phyloP scores from a whole-genome alignment of 1,140 invertebrate species.

The Trachelipus rathkii region DNA sequence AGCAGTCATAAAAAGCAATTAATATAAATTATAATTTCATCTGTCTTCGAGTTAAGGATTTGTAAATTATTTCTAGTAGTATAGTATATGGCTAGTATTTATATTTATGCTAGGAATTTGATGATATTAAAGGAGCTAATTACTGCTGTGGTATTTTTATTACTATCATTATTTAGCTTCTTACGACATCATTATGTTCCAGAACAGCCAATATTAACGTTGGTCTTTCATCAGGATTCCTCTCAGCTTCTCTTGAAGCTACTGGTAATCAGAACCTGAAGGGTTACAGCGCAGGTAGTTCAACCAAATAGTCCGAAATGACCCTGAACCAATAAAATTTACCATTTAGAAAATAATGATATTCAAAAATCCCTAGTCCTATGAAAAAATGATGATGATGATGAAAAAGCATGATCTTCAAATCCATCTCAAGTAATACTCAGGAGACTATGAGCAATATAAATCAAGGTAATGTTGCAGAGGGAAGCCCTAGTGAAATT shows the following conservation, averaged over 20 bases:
- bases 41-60: no score
- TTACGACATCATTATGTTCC: no score
- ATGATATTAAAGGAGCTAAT: no score
- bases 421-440: background rate
- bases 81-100: no score
- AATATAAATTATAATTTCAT: no score
- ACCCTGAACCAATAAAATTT: background rate
- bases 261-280: background rate
- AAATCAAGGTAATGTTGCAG: background rate
- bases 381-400: background rate
- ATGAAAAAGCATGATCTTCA: background rate
- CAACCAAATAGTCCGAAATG: background rate
- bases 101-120: no score
- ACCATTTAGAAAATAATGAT: background rate
- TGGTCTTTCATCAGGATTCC: background rate
- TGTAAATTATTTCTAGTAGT: no score
- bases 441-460: background rate
- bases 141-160: no score
- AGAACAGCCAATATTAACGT: background rate
- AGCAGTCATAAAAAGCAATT: no score
- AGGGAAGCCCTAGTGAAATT: background rate
- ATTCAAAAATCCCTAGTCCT: background rate
- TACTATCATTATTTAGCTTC: no score
- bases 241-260: background rate
- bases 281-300: background rate